Evolutionary conservation across 1,140 invertebrate species (phyloP), one percentile per base, ranked within the genome.

Genomic region (Calliphora vicina): DNA sequence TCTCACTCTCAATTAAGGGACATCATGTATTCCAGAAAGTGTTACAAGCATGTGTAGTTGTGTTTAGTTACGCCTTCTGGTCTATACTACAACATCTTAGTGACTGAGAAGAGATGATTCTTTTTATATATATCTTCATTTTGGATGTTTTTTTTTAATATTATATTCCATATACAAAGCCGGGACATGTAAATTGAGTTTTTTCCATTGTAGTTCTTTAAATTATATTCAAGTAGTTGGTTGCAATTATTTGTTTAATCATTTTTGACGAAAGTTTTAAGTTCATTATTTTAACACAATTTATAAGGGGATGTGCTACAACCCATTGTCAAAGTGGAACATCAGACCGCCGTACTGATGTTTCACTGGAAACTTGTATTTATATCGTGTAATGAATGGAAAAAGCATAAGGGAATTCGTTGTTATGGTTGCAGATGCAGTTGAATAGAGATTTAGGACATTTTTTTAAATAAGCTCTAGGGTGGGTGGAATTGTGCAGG

Each of bases 161-260:
- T 57, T 57, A n/a, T 20, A 20, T 67, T 67, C 61, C 61, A 67
- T 67, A 23, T 23, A 67, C 61, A 67, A 67, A 67, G 61, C 61
- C 61, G 61, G 61, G 61, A 67, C 61, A 67, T 67, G 61, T 67
- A 67, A 67, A 67, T 67, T 67, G 61, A 67, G 61, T 67, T 67
- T 67, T 67, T 67, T 67, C 61, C 61, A 67, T 67, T 67, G 61
- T 67, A 67, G 61, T 67, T 67, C 50, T 67, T 67, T 67, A 67
- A 67, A 67, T 67, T 67, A 67, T 67, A 67, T 67, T 67, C 61
- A 67, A 67, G 61, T 67, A 23, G 61, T 67, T 67, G 17, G 61
- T 67, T 67, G 61, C 61, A 67, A 67, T 67, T 67, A 67, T 67
- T 57, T 57, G 50, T 20, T 67, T 67, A 23, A 10, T 67, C 61